phyloP scores from a whole-genome alignment of 64 coral and sea anemone species.

The Montipora cactus region DNA sequence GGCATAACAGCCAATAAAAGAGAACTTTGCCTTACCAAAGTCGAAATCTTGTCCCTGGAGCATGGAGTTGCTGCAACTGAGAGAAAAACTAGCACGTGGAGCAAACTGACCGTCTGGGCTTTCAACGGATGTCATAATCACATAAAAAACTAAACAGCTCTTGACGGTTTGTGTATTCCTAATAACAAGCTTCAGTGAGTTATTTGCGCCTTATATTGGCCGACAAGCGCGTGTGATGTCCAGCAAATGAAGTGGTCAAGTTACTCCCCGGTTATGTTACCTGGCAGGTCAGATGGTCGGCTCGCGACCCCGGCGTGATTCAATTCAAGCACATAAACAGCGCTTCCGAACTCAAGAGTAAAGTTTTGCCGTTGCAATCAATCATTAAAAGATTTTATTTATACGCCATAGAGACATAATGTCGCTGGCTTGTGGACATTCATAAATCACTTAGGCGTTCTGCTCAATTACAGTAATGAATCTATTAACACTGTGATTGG shows the following conservation, averaged over 20 bases:
- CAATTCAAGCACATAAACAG: constrained; percentile 30
- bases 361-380: constrained; percentile 66
- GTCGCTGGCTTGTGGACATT: constrained; percentile 61
- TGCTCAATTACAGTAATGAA: constrained; percentile 69
- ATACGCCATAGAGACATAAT: constrained; percentile 69
- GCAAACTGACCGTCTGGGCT: constrained; percentile 55
- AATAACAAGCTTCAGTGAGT: constrained; percentile 4
- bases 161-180: constrained; percentile 20
- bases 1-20: neutral
- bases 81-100: constrained; percentile 64
- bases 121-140: constrained; percentile 60
- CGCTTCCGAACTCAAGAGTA: neutral
- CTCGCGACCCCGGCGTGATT: constrained; percentile 30
- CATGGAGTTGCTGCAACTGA: constrained; percentile 40
- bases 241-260: constrained; percentile 44
- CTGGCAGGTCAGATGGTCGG: neutral
- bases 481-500: constrained; percentile 61
- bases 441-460: constrained; percentile 79
- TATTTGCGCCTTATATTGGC: constrained; percentile 6
- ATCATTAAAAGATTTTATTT: constrained; percentile 73
- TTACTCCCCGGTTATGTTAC: constrained; percentile 1
- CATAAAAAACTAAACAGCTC: constrained; percentile 41
- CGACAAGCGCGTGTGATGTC: constrained; percentile 19
- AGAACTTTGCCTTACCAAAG: constrained; percentile 61
- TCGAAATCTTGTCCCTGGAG: constrained; percentile 71